These are phyloP conservation scores for Aramus guarauna DNA, from an alignment of 2,113 vertebrate species.

Conservation along the genomic window DNA sequence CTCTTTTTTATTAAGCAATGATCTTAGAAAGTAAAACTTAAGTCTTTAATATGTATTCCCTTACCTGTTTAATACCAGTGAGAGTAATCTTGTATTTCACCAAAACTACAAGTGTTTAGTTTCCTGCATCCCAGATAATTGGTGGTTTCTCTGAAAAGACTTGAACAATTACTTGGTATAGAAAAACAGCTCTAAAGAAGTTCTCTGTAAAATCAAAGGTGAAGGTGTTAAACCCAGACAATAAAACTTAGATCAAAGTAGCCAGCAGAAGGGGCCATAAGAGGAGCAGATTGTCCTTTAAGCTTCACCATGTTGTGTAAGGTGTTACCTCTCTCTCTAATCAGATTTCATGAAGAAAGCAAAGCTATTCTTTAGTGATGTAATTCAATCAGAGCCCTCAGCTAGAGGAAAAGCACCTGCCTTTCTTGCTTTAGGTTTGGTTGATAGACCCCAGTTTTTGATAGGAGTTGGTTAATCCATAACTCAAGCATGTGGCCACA, in stretches of 20 bases:
- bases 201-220: conserved; percentile 38
- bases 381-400: conserved; percentile 52
- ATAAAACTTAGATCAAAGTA: conserved; percentile 66
- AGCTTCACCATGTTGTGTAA: neutral
- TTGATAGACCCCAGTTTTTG: neutral
- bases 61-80: neutral
- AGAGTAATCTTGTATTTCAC: conserved; percentile 50
- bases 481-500: conserved; percentile 24
- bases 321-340: conserved; percentile 34
- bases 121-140: conserved; percentile 60
- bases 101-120: conserved; percentile 28
- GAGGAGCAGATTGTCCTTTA: conserved; percentile 45
- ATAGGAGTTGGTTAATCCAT: conserved; percentile 61
- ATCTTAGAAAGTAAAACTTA: neutral
- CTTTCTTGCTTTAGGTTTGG: conserved; percentile 21
- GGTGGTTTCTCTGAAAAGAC: conserved; percentile 48
- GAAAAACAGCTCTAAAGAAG: neutral
- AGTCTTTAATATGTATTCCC: conserved; percentile 26
- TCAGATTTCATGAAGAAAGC: conserved; percentile 57
- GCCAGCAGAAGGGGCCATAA: conserved; percentile 23
- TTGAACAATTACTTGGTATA: conserved; percentile 5
- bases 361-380: conserved; percentile 36
- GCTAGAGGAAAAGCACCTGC: conserved; percentile 50
- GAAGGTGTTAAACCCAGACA: conserved; percentile 50
- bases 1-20: neutral